These are phyloP conservation scores for Edolisoma coerulescens DNA, from an alignment of 2,113 vertebrate species.

Conservation along the genomic window DNA sequence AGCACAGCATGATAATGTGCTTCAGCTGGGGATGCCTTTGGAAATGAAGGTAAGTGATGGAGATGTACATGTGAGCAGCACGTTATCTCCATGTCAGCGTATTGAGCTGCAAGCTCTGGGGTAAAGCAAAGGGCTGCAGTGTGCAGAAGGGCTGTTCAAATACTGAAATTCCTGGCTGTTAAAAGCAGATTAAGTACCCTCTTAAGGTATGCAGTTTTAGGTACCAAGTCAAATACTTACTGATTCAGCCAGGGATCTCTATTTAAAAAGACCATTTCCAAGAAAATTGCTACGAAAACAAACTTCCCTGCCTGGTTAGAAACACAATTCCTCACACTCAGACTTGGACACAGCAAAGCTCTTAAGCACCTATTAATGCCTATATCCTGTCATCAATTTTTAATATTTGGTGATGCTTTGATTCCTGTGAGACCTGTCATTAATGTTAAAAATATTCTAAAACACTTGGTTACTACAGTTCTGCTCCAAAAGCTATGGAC, in stretches of 20 bases:
- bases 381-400: not conserved
- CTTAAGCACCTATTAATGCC: not conserved
- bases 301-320: not conserved
- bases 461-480: not conserved
- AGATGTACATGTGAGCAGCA: not conserved
- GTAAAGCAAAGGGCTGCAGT: not conserved
- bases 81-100: fast-evolving
- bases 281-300: not conserved
- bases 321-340: not conserved
- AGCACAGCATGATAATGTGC: not conserved
- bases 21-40: not conserved
- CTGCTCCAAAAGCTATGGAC: not conserved
- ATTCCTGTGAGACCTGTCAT: not conserved
- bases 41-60: not conserved
- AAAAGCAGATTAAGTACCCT: not conserved
- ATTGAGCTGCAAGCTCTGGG: not conserved
- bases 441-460: not conserved
- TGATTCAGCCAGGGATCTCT: not conserved
- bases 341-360: not conserved
- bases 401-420: not conserved
- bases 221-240: not conserved
- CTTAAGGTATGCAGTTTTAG: not conserved
- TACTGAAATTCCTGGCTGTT: not conserved
- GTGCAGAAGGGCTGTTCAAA: not conserved
- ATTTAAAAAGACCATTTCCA: not conserved